Conservation (phyloP, 2,888 invertebrate species). For the Lithosia quadra region DNA sequence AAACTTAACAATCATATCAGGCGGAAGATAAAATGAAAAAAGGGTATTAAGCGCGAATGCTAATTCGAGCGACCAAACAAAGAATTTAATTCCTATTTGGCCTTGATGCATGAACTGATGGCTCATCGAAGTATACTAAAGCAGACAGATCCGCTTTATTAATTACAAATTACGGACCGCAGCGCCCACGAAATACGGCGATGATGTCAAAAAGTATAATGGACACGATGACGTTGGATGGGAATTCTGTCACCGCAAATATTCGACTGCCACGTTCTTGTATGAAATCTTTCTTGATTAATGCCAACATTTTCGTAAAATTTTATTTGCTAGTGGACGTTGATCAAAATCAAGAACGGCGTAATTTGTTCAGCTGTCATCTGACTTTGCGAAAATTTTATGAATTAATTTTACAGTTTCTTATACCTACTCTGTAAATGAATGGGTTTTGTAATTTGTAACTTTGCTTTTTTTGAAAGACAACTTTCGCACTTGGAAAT, state of each 20-base stretch:
- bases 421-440: too few relatives aligned
- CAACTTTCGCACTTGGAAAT: background rate
- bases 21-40: conserved; percentile 29
- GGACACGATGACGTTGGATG: conserved; percentile 32
- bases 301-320: conserved; percentile 9
- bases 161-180: conserved; percentile 43
- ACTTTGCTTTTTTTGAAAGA: background rate
- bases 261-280: conserved; percentile 25
- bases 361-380: conserved; percentile 8
- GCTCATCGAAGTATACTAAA: conserved; percentile 39
- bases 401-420: background rate
- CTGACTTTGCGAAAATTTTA: background rate
- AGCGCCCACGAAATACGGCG: conserved; percentile 37
- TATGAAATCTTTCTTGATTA: conserved; percentile 21
- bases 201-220: conserved; percentile 49
- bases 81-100: conserved; percentile 36
- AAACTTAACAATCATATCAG: conserved; percentile 14
- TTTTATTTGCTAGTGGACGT: conserved; percentile 2
- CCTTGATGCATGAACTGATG: conserved; percentile 42
- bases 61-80: conserved; percentile 48
- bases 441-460: background rate
- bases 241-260: conserved; percentile 28
- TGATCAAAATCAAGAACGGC: conserved; percentile 8
- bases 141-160: conserved; percentile 44
- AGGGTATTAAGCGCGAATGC: conserved; percentile 32